phyloP scores from a whole-genome alignment of 2,888 invertebrate species.

The Notocelia uddmanniana region DNA sequence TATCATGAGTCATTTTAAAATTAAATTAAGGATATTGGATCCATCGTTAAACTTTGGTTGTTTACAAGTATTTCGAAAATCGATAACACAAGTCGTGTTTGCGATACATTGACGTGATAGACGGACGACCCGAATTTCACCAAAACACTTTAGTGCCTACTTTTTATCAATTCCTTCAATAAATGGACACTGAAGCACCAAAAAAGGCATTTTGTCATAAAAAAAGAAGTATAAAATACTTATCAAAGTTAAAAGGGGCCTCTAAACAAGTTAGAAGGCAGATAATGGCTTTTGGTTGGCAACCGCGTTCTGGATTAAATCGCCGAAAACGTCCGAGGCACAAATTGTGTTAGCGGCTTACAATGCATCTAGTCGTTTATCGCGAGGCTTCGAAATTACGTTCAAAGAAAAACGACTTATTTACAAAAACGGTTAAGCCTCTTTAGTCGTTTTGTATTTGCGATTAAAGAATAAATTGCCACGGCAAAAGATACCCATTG shows the following conservation, averaged over 20 bases:
- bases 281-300: constrained; percentile 77
- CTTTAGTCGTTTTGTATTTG: neutral
- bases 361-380: constrained; percentile 35
- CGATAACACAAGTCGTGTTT: no score
- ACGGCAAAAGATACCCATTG: neutral
- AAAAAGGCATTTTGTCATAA: constrained; percentile 38
- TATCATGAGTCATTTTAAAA: no score
- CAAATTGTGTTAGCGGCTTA: constrained; percentile 59
- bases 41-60: no score
- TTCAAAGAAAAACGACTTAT: constrained; percentile 12
- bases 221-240: constrained; percentile 51
- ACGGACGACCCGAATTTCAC: no score
- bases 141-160: no score
- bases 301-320: constrained; percentile 70
- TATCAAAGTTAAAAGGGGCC: constrained; percentile 73
- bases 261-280: constrained; percentile 76
- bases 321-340: constrained; percentile 62
- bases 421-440: constrained; percentile 10
- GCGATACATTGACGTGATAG: no score
- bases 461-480: neutral
- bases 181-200: constrained; percentile 1
- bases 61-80: no score
- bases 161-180: constrained; percentile 1
- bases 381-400: constrained; percentile 12
- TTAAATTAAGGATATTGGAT: no score